Evolutionary conservation across 37 sponge, comb jelly and placozoan species (phyloP).

Genomic region (Amphimedon queenslandica): DNA sequence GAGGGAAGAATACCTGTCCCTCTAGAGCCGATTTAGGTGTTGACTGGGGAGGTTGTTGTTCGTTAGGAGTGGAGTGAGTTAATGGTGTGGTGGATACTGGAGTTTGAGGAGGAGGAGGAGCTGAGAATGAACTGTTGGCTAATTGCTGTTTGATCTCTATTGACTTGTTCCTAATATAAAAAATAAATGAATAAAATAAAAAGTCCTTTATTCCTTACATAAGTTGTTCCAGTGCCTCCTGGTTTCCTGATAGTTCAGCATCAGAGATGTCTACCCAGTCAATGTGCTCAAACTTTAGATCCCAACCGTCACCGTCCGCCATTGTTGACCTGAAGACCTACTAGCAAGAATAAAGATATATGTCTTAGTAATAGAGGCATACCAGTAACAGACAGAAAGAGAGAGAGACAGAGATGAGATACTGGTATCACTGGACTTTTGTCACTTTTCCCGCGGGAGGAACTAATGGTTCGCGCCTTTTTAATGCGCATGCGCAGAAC

Average conservation of each 20-base stretch:
- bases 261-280: slow-evolving; percentile 82
- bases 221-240: slow-evolving; percentile 24
- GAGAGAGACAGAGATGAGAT: too few species aligned
- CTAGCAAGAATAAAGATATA: background rate
- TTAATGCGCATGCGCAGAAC: too few species aligned
- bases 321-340: too few species aligned
- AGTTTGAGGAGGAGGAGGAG: too few species aligned
- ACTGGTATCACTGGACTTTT: too few species aligned
- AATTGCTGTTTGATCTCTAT: slow-evolving; percentile 3
- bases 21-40: background rate
- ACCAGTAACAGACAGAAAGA: too few species aligned
- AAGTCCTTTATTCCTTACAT: slow-evolving; percentile 41
- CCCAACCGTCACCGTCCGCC: too few species aligned
- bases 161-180: slow-evolving; percentile 4
- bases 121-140: too few species aligned
- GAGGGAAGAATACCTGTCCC: background rate
- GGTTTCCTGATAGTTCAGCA: slow-evolving; percentile 66
- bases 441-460: too few species aligned
- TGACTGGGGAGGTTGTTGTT: background rate
- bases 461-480: too few species aligned
- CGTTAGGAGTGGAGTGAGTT: background rate
- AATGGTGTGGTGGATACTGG: background rate
- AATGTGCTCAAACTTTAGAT: slow-evolving; percentile 44
- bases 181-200: background rate
- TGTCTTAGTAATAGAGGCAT: too few species aligned